Evolutionary conservation across 35 echinoderm and acorn worm genomes (phyloP).

Genomic region (Ptychodera flava): DNA sequence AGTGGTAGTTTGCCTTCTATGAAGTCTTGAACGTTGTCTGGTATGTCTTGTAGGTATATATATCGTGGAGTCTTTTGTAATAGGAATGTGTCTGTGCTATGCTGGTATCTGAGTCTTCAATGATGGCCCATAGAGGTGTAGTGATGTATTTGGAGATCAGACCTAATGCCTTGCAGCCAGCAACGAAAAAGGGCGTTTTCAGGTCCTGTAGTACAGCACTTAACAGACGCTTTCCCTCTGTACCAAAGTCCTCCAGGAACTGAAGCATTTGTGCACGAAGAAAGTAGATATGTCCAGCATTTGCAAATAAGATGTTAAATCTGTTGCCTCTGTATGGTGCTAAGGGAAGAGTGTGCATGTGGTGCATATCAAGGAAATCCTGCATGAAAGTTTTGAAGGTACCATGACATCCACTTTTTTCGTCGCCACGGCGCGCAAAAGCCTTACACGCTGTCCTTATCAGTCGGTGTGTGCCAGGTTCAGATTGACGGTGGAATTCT

Average conservation of each 20-base stretch:
- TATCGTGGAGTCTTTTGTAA: constrained; percentile 43
- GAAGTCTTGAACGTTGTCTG: neutral
- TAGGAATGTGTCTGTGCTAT: constrained; percentile 12
- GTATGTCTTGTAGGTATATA: constrained; percentile 21
- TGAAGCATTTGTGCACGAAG: constrained; percentile 12
- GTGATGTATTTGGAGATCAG: constrained; percentile 36
- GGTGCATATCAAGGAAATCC: constrained; percentile 10
- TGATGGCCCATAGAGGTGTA: constrained; percentile 30
- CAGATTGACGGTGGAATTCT: no score
- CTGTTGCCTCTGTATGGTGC: constrained; percentile 14
- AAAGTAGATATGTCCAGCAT: constrained; percentile 18
- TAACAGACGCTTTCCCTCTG: constrained; percentile 3
- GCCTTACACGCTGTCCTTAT: no score
- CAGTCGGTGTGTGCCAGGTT: no score
- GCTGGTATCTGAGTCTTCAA: constrained; percentile 19
- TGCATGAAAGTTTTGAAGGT: neutral
- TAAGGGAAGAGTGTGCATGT: constrained; percentile 7
- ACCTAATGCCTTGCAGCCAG: constrained; percentile 25
- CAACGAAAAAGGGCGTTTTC: constrained; percentile 25
- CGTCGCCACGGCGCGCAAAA: constrained; percentile 50
- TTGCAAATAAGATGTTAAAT: no score
- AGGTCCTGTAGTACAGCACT: constrained; percentile 37
- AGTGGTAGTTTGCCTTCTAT: constrained; percentile 23
- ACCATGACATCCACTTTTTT: constrained; percentile 34
- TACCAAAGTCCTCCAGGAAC: constrained; percentile 28